Conservation (phyloP, 2,888 invertebrate genomes). For the Thelaira solivaga region DNA sequence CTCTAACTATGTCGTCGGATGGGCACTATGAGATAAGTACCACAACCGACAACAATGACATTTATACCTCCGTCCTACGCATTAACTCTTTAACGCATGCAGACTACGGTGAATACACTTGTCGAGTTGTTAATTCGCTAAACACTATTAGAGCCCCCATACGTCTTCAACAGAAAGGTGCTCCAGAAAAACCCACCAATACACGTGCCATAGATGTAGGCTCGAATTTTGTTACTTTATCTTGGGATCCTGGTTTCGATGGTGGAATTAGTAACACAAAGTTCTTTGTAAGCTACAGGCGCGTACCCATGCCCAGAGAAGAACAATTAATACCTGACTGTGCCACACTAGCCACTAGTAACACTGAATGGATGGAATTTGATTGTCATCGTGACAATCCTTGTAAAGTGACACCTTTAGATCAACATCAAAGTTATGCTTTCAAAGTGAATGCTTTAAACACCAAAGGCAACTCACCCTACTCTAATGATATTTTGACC, state of each 20-base stretch:
- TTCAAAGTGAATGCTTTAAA: constrained; percentile 94
- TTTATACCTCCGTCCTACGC: constrained; percentile 87
- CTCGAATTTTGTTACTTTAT: constrained; percentile 86
- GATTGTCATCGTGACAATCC: constrained; percentile 92
- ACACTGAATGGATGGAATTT: constrained; percentile 87
- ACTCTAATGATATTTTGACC: constrained; percentile 88
- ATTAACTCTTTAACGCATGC: constrained; percentile 86
- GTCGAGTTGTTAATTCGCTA: constrained; percentile 89
- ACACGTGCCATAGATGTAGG: constrained; percentile 86
- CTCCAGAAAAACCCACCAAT: constrained; percentile 89
- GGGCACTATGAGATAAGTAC: constrained; percentile 92
- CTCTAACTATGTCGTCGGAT: constrained; percentile 87
- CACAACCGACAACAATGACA: constrained; percentile 88
- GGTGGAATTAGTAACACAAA: constrained; percentile 92
- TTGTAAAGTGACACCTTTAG: constrained; percentile 90
- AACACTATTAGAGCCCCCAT: constrained; percentile 88
- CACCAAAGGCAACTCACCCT: constrained; percentile 91
- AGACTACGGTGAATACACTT: constrained; percentile 95
- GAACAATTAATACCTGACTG: constrained; percentile 82
- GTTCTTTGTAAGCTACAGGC: constrained; percentile 89
- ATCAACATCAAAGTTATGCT: constrained; percentile 90
- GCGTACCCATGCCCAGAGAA: constrained; percentile 81
- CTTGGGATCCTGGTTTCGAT: constrained; percentile 94
- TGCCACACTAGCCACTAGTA: constrained; percentile 79
- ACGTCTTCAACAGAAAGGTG: constrained; percentile 89